Conservation (phyloP, 2,113 vertebrate genomes). For the Sander lucioperca region DNA sequence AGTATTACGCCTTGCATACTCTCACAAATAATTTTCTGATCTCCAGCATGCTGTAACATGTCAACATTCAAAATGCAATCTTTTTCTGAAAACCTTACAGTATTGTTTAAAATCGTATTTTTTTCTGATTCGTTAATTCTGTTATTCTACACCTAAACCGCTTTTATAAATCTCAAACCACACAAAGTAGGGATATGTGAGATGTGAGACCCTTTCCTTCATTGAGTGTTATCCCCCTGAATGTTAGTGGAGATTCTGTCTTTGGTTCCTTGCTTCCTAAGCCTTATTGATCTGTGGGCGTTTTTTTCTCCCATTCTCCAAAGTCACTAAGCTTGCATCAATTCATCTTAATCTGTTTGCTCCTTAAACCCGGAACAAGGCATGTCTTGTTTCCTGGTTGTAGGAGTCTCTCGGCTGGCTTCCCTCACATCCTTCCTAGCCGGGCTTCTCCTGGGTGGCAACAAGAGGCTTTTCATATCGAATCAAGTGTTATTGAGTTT, state of each 20-base stretch:
- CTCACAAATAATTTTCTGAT: not conserved
- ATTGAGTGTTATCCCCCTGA: constrained; percentile 74
- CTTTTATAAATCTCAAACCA: constrained; percentile 60
- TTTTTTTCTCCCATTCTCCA: constrained; percentile 80
- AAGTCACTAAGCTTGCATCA: constrained; percentile 86
- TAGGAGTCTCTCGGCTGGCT: constrained; percentile 82
- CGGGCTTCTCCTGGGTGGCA: constrained; percentile 85
- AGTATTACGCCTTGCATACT: not conserved
- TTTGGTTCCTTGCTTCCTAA: constrained; percentile 81
- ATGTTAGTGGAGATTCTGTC: constrained; percentile 75
- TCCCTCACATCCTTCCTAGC: constrained; percentile 82
- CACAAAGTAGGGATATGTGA: constrained; percentile 68
- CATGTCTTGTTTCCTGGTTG: constrained; percentile 86
- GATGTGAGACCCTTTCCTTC: constrained; percentile 72
- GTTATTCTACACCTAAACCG: constrained; percentile 61
- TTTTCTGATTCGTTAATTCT: constrained; percentile 38
- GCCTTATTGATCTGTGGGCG: constrained; percentile 84
- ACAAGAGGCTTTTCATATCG: constrained; percentile 85
- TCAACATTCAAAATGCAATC: constrained; percentile 8
- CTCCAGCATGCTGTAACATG: not conserved
- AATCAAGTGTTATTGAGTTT: constrained; percentile 88
- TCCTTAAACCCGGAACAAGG: constrained; percentile 87
- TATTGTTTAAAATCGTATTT: constrained; percentile 40
- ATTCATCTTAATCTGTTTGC: constrained; percentile 87
- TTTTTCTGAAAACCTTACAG: not conserved